A percentile compares a stretch with the other conserved stretches of the same genome.
phyloP scores from a whole-genome alignment of 2,797 vertebrate species.

The Sebastes baramenuke region DNA sequence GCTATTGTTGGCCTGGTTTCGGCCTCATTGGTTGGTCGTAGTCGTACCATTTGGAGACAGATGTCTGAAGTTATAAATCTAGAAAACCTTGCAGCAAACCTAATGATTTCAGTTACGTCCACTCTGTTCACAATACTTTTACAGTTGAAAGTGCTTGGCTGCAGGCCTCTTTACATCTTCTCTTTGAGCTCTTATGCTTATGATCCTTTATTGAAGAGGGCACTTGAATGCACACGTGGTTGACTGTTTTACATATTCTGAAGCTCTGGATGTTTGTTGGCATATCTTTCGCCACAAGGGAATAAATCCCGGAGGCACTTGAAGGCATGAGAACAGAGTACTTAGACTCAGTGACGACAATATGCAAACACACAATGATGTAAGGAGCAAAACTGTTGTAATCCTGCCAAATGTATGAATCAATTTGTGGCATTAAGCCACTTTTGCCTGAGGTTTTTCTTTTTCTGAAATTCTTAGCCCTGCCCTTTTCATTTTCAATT shows the following conservation, averaged over 20 bases:
- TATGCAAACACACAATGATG: slow-evolving; percentile 1
- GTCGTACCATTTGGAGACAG: background rate
- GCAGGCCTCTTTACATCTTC: background rate
- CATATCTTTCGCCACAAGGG: background rate
- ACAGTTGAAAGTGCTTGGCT: background rate
- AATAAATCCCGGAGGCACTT: slow-evolving; percentile 24
- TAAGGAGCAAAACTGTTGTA: background rate
- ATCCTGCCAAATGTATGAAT: slow-evolving; percentile 47
- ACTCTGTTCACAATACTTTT: background rate
- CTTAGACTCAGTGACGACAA: background rate
- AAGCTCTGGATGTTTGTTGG: slow-evolving; percentile 1
- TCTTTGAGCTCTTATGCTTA: background rate
- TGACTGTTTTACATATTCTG: background rate
- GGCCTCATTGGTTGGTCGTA: background rate
- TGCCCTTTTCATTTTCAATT: slow-evolving; percentile 23
- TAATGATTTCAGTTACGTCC: background rate
- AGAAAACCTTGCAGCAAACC: background rate
- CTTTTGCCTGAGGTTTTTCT: background rate
- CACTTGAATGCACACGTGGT: background rate
- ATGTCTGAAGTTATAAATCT: background rate
- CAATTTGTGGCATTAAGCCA: background rate
- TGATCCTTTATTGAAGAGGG: background rate
- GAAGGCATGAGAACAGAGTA: slow-evolving; percentile 19
- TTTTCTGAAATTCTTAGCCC: background rate
- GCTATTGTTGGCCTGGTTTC: background rate